A percentile compares a stretch with the other conserved stretches of the same genome.
Conservation (phyloP, 1,140 invertebrate species). For the Mylabris phalerata region DNA sequence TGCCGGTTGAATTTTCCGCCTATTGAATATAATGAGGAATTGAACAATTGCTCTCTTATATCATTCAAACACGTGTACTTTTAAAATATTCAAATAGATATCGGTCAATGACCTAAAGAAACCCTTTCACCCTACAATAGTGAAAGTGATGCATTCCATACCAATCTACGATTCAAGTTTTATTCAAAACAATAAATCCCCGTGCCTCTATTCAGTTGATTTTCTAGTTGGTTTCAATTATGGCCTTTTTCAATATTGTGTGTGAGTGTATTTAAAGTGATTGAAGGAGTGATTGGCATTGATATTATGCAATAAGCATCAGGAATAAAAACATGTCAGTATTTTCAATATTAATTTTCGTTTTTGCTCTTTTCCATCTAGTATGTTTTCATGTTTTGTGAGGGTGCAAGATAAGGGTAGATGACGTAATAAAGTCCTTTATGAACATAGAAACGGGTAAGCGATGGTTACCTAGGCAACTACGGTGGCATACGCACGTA, state of each 20-base stretch:
- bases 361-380: no score
- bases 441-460: not conserved
- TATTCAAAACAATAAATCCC: not conserved
- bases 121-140: not conserved
- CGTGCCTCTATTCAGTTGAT: not conserved
- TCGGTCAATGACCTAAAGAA: slow-evolving; percentile 1
- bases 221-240: not conserved
- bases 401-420: not conserved
- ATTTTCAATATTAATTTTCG: no score
- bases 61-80: no score
- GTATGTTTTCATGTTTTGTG: not conserved
- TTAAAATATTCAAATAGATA: not conserved
- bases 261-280: not conserved
- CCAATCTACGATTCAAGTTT: no score
- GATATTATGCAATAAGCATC: no score
- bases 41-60: no score
- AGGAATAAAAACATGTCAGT: no score
- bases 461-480: slow-evolving; percentile 14
- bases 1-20: no score
- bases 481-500: slow-evolving; percentile 11
- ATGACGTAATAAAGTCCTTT: slow-evolving; percentile 9
- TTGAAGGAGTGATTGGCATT: not conserved
- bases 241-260: not conserved
- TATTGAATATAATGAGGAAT: no score
- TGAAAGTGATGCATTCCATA: slow-evolving; percentile 2